A percentile compares a stretch with the other conserved stretches of the same genome.
Evolutionary conservation across 1,140 invertebrate species (phyloP).

Genomic region (Pseudomyrmex dendroicus): DNA sequence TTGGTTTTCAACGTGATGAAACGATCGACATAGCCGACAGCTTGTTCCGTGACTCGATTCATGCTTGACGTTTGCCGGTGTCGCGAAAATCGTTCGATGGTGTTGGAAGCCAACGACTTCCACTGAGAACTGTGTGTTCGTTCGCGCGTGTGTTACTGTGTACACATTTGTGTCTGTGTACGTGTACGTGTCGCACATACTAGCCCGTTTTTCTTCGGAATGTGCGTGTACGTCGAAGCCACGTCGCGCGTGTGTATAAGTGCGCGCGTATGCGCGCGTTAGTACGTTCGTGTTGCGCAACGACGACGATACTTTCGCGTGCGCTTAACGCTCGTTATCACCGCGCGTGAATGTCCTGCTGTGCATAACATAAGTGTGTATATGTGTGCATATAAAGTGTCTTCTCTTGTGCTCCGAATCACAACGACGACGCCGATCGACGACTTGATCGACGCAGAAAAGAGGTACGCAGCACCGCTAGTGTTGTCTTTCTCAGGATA

Average conservation of each 20-base stretch:
- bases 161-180: neutral
- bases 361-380: neutral
- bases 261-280: neutral
- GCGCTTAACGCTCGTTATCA: conserved; percentile 41
- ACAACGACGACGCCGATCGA: neutral
- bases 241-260: conserved; percentile 6
- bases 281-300: conserved; percentile 36
- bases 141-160: neutral
- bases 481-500: conserved; percentile 31
- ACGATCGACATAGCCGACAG: neutral
- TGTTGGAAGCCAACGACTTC: conserved; percentile 16
- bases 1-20: conserved; percentile 43
- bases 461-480: neutral
- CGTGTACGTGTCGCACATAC: neutral
- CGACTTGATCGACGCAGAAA: neutral
- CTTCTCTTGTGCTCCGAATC: neutral
- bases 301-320: conserved; percentile 43
- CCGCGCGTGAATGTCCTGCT: neutral
- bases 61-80: conserved; percentile 6
- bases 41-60: conserved; percentile 31
- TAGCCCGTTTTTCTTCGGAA: neutral
- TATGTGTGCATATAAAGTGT: neutral
- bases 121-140: conserved; percentile 18
- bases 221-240: neutral
- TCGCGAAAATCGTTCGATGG: conserved; percentile 27